A percentile compares a stretch with the other conserved stretches of the same genome.
phyloP scores from a whole-genome alignment of 37 sponge, comb jelly and placozoan genomes.

The Mnemiopsis leidyi region DNA sequence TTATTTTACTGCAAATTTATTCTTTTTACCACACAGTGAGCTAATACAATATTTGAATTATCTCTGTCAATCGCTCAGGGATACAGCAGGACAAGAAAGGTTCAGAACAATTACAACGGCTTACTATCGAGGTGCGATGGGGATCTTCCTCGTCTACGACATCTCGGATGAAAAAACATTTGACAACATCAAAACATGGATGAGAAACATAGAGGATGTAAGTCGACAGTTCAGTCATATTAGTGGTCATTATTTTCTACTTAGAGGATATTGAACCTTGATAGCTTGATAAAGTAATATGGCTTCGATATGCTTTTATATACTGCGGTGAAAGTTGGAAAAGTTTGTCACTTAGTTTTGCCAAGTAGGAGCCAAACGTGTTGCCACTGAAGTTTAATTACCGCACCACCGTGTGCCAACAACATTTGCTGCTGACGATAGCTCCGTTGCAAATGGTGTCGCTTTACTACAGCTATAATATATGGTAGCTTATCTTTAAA shows the following conservation, averaged over 20 bases:
- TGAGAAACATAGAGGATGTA: slow-evolving; percentile 98
- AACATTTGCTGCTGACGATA: too few relatives aligned
- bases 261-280: too few relatives aligned
- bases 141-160: slow-evolving; percentile 99
- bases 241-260: too few relatives aligned
- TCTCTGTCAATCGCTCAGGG: too few relatives aligned
- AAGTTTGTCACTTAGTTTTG: neutral
- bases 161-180: slow-evolving; percentile 95
- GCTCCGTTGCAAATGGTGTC: too few relatives aligned
- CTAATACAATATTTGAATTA: too few relatives aligned
- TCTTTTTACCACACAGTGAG: too few relatives aligned
- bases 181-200: slow-evolving; percentile 99
- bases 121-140: slow-evolving; percentile 71
- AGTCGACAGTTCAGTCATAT: neutral
- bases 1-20: too few relatives aligned
- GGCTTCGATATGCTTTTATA: neutral
- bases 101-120: slow-evolving; percentile 67
- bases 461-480: too few relatives aligned
- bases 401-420: neutral
- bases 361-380: neutral
- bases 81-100: slow-evolving; percentile 66
- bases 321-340: neutral
- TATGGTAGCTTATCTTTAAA: too few relatives aligned
- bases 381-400: neutral
- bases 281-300: too few relatives aligned